phyloP scores from a whole-genome alignment of 2,888 invertebrate genomes.

The Abrostola triplasia region DNA sequence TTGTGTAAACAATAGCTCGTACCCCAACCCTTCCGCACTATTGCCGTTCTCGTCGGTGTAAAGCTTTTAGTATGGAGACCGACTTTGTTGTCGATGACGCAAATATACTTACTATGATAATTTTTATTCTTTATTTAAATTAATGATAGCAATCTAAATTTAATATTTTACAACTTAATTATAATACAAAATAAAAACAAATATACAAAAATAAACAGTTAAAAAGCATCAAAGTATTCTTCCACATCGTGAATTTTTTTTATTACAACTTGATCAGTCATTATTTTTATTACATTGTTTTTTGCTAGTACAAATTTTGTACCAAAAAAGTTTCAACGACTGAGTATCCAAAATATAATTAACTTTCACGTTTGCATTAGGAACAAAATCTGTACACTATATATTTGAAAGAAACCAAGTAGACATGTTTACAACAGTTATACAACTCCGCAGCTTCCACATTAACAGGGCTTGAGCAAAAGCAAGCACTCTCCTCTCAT shows the following conservation, averaged over 20 bases:
- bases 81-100: conserved; percentile 44
- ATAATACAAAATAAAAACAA: too few species aligned
- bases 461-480: conserved; percentile 25
- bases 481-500: conserved; percentile 71
- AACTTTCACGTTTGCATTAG: background rate
- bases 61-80: conserved; percentile 67
- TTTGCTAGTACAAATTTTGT: too few species aligned
- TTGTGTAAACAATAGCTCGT: conserved; percentile 84
- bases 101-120: background rate
- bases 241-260: too few species aligned
- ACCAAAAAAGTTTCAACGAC: too few species aligned
- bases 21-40: conserved; percentile 86
- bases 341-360: background rate
- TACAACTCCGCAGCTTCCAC: conserved; percentile 12
- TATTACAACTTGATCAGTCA: too few species aligned
- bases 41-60: conserved; percentile 70
- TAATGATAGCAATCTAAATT: too few species aligned
- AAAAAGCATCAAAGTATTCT: too few species aligned
- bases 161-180: too few species aligned
- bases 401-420: background rate
- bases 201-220: too few species aligned
- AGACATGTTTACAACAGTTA: conserved; percentile 13
- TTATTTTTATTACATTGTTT: too few species aligned
- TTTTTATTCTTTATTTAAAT: too few species aligned
- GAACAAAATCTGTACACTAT: background rate